A percentile compares a stretch with the other conserved stretches of the same genome.
Conservation (phyloP, 2,888 invertebrate genomes). For the Diarsia dahlii region DNA sequence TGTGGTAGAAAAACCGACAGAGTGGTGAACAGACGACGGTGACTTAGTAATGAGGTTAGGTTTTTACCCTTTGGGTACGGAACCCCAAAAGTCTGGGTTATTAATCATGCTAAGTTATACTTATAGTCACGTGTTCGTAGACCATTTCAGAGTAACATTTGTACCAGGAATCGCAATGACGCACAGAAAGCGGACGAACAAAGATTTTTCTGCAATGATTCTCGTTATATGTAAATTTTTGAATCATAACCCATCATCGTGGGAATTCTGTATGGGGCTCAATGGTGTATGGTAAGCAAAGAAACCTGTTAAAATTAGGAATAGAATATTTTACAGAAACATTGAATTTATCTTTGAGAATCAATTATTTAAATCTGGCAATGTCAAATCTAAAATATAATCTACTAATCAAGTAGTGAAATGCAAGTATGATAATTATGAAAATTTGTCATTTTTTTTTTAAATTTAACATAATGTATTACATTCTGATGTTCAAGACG, state of each 20-base stretch:
- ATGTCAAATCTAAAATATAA: background rate
- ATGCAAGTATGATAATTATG: too few species aligned
- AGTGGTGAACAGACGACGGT: background rate
- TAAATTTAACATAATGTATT: background rate
- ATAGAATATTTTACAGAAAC: background rate
- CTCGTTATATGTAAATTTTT: constrained; percentile 82
- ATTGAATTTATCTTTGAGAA: background rate
- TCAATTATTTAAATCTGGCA: background rate
- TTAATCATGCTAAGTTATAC: constrained; percentile 57
- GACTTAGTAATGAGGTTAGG: background rate
- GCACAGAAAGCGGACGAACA: constrained; percentile 82
- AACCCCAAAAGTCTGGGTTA: constrained; percentile 16
- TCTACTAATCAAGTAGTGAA: too few species aligned
- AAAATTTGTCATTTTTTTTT: too few species aligned
- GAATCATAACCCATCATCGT: constrained; percentile 79
- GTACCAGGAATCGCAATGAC: constrained; percentile 81
- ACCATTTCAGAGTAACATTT: constrained; percentile 65
- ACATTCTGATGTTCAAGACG: background rate
- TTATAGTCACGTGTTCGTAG: constrained; percentile 50
- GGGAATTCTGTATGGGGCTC: constrained; percentile 69
- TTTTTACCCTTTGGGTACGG: background rate
- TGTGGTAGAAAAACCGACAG: background rate
- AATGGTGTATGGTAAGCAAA: constrained; percentile 53
- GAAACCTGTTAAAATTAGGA: constrained; percentile 4
- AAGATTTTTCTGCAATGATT: constrained; percentile 87